These are phyloP conservation scores for Chaetodon trifasciatus DNA, from an alignment of 2,797 vertebrate genomes.

Conservation along the genomic window DNA sequence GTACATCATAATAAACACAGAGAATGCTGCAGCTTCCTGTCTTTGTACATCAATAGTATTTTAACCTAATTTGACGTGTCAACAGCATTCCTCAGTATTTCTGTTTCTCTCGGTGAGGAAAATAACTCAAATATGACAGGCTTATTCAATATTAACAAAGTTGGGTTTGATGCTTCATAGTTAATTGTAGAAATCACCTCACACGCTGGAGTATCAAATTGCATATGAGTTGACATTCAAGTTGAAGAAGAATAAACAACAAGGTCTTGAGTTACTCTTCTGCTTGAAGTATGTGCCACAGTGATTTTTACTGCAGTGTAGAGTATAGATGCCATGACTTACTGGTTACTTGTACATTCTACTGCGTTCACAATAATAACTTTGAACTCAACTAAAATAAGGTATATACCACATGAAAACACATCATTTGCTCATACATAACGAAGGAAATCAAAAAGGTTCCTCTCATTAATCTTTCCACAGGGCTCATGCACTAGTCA, in stretches of 20 bases:
- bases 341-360: background rate
- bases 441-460: conserved; percentile 4
- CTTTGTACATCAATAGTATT: conserved; percentile 2
- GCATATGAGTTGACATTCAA: background rate
- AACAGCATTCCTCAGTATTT: conserved; percentile 17
- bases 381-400: background rate
- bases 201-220: background rate
- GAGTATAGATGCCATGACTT: background rate
- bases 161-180: background rate
- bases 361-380: background rate
- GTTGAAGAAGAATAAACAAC: background rate
- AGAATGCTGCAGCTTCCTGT: conserved; percentile 1
- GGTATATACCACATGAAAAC: conserved; percentile 11
- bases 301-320: background rate
- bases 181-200: conserved; percentile 5
- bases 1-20: conserved; percentile 20
- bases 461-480: conserved; percentile 33
- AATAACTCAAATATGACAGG: conserved; percentile 18
- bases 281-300: background rate
- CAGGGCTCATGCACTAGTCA: conserved; percentile 29
- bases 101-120: conserved; percentile 7
- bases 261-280: background rate
- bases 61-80: conserved; percentile 23
- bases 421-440: background rate
- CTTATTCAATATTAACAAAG: conserved; percentile 9